Conservation (phyloP, 1,140 invertebrate genomes). For the Doryteuthis pealeii region DNA sequence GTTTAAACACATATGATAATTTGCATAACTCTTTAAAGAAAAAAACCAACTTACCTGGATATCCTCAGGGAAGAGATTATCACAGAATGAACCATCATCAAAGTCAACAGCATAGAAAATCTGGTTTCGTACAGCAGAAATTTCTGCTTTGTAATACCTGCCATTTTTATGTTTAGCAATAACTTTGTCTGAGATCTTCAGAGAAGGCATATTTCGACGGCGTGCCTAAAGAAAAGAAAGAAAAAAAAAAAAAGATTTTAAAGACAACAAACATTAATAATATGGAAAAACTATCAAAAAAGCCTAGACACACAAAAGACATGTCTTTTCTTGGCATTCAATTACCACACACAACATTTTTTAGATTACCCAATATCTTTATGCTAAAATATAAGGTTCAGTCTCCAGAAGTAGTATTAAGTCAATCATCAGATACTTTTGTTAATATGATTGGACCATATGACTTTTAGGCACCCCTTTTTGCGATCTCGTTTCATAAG, state of each 20-base stretch:
- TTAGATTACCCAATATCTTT: too few relatives aligned
- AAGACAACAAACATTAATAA: background rate
- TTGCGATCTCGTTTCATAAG: too few relatives aligned
- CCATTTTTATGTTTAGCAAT: slow-evolving; percentile 70
- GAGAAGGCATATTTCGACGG: slow-evolving; percentile 28
- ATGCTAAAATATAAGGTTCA: too few relatives aligned
- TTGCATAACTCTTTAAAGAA: slow-evolving; percentile 19
- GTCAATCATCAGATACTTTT: too few relatives aligned
- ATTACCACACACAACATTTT: background rate
- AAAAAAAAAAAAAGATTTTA: background rate
- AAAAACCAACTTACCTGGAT: slow-evolving; percentile 45
- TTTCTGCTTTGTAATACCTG: slow-evolving; percentile 67
- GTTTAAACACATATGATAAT: too few relatives aligned
- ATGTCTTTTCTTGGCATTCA: slow-evolving; percentile 17
- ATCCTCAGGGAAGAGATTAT: slow-evolving; percentile 65
- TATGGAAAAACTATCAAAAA: background rate
- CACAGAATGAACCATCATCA: slow-evolving; percentile 68
- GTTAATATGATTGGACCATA: too few relatives aligned
- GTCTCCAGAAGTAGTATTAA: too few relatives aligned
- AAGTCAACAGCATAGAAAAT: slow-evolving; percentile 69
- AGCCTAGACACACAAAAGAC: background rate
- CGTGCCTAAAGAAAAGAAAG: slow-evolving; percentile 14
- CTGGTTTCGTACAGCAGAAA: slow-evolving; percentile 62
- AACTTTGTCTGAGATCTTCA: slow-evolving; percentile 60
- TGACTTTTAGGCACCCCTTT: too few relatives aligned